Percentiles rank a stretch among this genome's conserved stretches.
phyloP scores from a whole-genome alignment of 1,140 invertebrate genomes.

The Orius laevigatus region DNA sequence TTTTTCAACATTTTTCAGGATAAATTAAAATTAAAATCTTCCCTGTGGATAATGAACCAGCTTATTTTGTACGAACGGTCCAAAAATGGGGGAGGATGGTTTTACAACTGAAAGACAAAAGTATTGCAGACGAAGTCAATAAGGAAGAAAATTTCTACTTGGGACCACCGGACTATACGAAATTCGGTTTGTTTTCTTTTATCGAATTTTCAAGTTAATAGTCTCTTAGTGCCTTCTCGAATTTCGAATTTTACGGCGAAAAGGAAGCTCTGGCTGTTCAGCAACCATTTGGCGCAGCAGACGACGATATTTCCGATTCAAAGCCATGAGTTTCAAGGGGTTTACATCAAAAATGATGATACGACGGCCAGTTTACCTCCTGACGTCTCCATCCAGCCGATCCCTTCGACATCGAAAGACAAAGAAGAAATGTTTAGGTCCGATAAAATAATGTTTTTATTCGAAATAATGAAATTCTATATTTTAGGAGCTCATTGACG shows the following conservation, averaged over 20 bases:
- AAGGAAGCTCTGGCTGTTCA: slow-evolving; percentile 12
- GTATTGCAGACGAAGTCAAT: slow-evolving; percentile 5
- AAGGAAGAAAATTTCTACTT: slow-evolving; percentile 10
- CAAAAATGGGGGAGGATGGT: slow-evolving; percentile 9
- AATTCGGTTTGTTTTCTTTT: slow-evolving; percentile 13
- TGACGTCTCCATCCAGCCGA: slow-evolving; percentile 3
- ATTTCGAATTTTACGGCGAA: slow-evolving; percentile 9
- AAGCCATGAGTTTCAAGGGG: not conserved
- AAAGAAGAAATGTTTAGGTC: slow-evolving; percentile 26
- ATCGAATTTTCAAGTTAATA: not conserved
- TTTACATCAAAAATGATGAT: slow-evolving; percentile 3
- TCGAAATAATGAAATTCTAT: not conserved
- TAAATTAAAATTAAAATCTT: no score
- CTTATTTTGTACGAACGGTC: not conserved
- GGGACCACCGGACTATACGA: slow-evolving; percentile 11
- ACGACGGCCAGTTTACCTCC: slow-evolving; percentile 2
- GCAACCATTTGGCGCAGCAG: slow-evolving; percentile 8
- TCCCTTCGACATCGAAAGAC: slow-evolving; percentile 22
- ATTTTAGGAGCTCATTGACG: slow-evolving; percentile 34
- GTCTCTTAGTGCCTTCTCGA: slow-evolving; percentile 1
- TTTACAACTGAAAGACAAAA: slow-evolving; percentile 5
- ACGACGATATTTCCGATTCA: not conserved
- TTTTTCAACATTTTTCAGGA: no score
- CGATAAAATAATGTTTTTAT: slow-evolving; percentile 11
- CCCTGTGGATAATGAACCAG: no score